Evolutionary conservation across 2,113 vertebrate genomes (phyloP).

Genomic region (Eulemur rufifrons): DNA sequence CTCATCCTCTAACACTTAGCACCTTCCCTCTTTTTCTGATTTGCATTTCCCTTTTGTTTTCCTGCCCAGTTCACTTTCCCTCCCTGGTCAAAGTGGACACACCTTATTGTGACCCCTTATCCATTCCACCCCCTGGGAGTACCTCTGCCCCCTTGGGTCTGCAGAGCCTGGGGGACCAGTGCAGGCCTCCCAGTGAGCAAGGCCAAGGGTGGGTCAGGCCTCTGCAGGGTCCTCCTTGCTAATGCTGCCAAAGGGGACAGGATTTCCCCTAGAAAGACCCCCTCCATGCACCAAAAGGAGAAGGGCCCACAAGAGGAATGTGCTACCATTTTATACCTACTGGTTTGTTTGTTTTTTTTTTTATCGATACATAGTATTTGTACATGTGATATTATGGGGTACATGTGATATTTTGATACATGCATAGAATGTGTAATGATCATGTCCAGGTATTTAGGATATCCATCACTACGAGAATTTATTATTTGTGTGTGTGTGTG

Average conservation of each 20-base stretch:
- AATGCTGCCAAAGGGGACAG: not conserved
- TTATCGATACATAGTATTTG: not conserved
- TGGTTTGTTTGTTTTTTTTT: not conserved
- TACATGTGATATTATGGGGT: not conserved
- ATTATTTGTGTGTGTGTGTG: not conserved
- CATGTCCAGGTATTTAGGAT: not conserved
- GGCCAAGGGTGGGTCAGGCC: not conserved
- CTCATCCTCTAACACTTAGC: not conserved
- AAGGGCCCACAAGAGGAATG: not conserved
- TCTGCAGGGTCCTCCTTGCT: not conserved
- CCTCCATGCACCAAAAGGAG: not conserved
- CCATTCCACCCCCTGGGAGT: not conserved
- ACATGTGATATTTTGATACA: not conserved
- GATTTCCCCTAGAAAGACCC: not conserved
- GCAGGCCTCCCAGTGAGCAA: not conserved
- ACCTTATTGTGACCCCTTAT: too few relatives aligned
- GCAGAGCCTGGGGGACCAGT: not conserved
- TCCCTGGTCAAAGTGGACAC: not conserved
- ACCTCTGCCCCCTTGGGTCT: not conserved
- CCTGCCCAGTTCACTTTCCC: not conserved
- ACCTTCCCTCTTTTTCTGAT: not conserved
- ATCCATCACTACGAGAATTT: not conserved
- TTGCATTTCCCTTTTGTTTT: not conserved
- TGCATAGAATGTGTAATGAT: not conserved
- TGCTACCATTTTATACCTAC: not conserved